phyloP scores from a whole-genome alignment of 2,888 invertebrate genomes.

The Cremastobaeus sp. region DNA sequence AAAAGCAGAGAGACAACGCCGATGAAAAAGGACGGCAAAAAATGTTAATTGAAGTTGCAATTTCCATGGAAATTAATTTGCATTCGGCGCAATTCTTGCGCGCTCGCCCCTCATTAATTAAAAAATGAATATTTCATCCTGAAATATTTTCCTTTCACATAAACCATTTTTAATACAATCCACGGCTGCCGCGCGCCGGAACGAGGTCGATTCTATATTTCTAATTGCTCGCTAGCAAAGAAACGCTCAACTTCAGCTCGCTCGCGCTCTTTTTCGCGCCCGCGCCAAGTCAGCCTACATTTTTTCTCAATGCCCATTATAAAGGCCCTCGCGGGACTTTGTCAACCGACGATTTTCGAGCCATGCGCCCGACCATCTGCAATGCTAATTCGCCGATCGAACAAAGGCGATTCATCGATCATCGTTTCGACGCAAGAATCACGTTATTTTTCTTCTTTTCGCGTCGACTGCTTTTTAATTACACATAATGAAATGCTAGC shows the following conservation, averaged over 20 bases:
- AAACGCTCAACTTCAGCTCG: constrained; percentile 30
- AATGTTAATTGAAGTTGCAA: constrained; percentile 56
- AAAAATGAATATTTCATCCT: constrained; percentile 59
- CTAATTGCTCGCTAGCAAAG: constrained; percentile 44
- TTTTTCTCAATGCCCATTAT: constrained; percentile 38
- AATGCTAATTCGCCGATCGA: constrained; percentile 44
- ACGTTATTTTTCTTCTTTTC: constrained; percentile 57
- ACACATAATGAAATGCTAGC: constrained; percentile 72
- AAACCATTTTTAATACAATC: constrained; percentile 53
- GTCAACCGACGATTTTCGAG: constrained; percentile 32
- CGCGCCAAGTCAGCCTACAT: constrained; percentile 45
- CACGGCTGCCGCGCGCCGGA: constrained; percentile 27
- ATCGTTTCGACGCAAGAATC: constrained; percentile 63
- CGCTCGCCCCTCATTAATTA: constrained; percentile 55
- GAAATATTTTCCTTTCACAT: constrained; percentile 53
- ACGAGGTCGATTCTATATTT: constrained; percentile 60
- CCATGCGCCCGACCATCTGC: constrained; percentile 34
- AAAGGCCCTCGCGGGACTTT: constrained; percentile 26
- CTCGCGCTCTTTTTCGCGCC: constrained; percentile 36
- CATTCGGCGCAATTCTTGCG: constrained; percentile 45
- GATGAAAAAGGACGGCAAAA: constrained; percentile 31
- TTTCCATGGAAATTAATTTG: constrained; percentile 55
- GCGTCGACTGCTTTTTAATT: constrained; percentile 74
- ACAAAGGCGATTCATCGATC: constrained; percentile 67
- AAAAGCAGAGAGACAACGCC: constrained; percentile 37